Conservation (phyloP, 2,797 vertebrate species). For the Malacoctenus gilli region DNA sequence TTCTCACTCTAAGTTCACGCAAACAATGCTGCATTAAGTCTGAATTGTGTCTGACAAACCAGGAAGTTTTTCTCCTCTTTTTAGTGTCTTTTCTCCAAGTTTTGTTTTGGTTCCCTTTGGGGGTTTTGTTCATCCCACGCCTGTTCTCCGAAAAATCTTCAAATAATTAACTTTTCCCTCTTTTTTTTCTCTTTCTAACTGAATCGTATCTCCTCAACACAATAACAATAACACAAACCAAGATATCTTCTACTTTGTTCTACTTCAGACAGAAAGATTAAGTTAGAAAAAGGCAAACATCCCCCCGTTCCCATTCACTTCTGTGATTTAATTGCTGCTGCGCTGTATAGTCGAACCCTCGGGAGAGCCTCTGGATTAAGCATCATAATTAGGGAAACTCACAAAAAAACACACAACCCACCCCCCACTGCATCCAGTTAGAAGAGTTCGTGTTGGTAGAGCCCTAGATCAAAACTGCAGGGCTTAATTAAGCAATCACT, state of each 20-base stretch:
- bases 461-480: constrained; percentile 37
- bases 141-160: constrained; percentile 23
- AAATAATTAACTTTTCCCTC: constrained; percentile 34
- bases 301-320: constrained; percentile 30
- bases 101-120: neutral
- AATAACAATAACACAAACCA: constrained; percentile 9
- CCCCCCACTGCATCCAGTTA: constrained; percentile 15
- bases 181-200: too few relatives aligned
- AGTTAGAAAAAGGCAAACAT: constrained; percentile 26
- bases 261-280: constrained; percentile 32
- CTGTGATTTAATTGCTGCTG: constrained; percentile 58
- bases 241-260: constrained; percentile 17
- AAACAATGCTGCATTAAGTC: too few relatives aligned
- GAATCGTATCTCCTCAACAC: constrained; percentile 17
- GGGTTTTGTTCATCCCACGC: neutral
- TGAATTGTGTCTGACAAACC: too few relatives aligned
- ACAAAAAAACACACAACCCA: constrained; percentile 20
- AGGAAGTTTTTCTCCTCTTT: constrained; percentile 4
- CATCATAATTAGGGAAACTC: constrained; percentile 60
- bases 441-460: constrained; percentile 42
- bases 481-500: constrained; percentile 43
- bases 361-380: constrained; percentile 54
- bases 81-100: neutral
- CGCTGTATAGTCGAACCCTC: constrained; percentile 36
- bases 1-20: too few relatives aligned